phyloP scores from a whole-genome alignment of 2,797 vertebrate genomes.

The Neosalanx taihuensis region DNA sequence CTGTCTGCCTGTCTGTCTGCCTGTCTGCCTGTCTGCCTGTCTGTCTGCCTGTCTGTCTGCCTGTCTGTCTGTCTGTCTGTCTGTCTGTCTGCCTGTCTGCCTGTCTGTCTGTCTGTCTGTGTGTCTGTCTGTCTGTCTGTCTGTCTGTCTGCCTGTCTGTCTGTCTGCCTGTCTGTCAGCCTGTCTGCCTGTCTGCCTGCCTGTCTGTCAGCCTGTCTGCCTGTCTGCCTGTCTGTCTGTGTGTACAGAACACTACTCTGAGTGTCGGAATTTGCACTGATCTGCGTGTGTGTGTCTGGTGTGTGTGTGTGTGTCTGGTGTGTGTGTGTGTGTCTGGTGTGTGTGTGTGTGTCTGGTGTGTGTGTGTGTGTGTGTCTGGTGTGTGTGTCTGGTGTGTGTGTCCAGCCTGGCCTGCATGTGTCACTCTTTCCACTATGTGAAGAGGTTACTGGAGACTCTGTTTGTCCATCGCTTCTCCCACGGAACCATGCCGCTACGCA shows the following conservation, averaged over 20 bases:
- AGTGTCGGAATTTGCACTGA: not conserved
- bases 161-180: no score
- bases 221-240: not conserved
- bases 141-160: no score
- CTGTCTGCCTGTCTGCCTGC: no score
- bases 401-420: constrained; percentile 89
- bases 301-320: not conserved
- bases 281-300: not conserved
- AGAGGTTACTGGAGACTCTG: constrained; percentile 90
- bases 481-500: constrained; percentile 90
- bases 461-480: constrained; percentile 95
- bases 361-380: no score
- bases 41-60: no score
- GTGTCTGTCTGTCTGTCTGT: no score
- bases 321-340: not conserved
- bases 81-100: constrained; percentile 21
- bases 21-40: no score
- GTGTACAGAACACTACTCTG: not conserved
- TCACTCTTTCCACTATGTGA: constrained; percentile 93
- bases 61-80: not conserved
- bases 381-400: constrained; percentile 10
- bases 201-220: no score
- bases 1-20: no score
- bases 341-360: no score
- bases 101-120: not conserved